Base-by-base conservation (phyloP, 2,797 vertebrate species). In the Buceros bicornis region DNA sequence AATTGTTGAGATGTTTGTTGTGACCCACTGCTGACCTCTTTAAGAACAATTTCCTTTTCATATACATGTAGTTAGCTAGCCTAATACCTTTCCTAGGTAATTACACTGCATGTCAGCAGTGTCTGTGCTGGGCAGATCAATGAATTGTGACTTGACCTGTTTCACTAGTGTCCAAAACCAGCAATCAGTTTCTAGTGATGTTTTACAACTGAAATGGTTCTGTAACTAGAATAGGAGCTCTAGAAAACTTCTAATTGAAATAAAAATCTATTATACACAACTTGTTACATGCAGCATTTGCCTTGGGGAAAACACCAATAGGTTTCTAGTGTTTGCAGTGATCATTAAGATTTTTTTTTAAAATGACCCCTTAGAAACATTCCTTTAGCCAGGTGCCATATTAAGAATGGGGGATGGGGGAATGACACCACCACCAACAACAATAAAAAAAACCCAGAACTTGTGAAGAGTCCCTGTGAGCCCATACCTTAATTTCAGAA, bases 241-340 rank as follows among this genome's bases (percentile, higher is more conserved):
- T 83, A 86, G 58, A 88, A 96, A 95, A 92, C 4, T 13, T 76
- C 61, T 76, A 96, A 91, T 96, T 97, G 91, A 97, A 97, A 92
- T 80, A 25, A 57, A 93, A 77, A 80, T 72, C 31, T 80, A 10
- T 95, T 96, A 70, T 72, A 69, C 67, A 64, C 45, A 43, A 67
- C 71, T 94, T 81, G 78, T 93, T 90, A 90, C 82, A 72, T 54
- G 56, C 35, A 80, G n/a, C 83, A 53, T 95, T 95, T 95, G 76
- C 90, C 65, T 90, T 73, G 7, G 29, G 33, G 28, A 85, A 84
- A 77, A 31, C 45, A 87, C 12, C 14, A 81, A 13, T 24, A 82
- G 21, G 17, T 70, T 89, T 76, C 25, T 16, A 20, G 6, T 91
- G 94, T 97, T 92, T 78, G 79, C 22, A 85, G 35, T 84, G 71